Evolutionary conservation across 53 echinoderm and acorn worm species (phyloP), one percentile per base, ranked within the genome.

Genomic region (Stichopus horrens): DNA sequence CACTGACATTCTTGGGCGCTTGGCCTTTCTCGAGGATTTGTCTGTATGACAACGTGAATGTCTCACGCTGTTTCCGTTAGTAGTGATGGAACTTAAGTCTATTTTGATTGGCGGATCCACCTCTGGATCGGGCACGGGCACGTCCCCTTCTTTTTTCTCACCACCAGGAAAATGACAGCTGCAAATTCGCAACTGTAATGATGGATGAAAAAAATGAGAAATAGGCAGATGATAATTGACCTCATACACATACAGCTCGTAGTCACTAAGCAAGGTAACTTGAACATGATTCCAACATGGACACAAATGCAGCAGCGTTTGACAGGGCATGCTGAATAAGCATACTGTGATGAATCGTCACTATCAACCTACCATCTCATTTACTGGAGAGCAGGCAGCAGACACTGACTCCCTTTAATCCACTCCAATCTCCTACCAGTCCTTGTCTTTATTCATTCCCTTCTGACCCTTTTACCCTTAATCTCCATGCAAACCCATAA

Each of bases 1-100:
- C 65, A 98, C 98, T 84, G 98, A 98, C 98, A 98, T 98, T 94
- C 98, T 98, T 82, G 95, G 98, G 74, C 98, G 96, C 92, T 98
- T 98, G 79, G 95, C 90, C 88, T 91, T 95, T 95, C 92, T 94
- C n/a, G 71, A 71, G 92, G 94, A 81, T 85, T 96, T 96, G 83
- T 98, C 98, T 90, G 96, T 98, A 98, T 93, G 95, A 92, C 96
- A 96, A 89, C 96, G 96, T 79, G 96, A 92, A 68, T 93, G 92
- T 90, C 92, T 95, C 88, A 90, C 88, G 89, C 88, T 91, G 92
- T 83, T 92, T 55, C 88, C 88, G 92, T 87, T 92, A 51, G 92
- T 86, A 51, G 91, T 93, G 88, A 92, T 89, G 77, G 92, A 79
- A 59, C 94, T 94, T 89, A 98, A 90, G 92, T 98, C 98, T 87